These are phyloP conservation scores for Centropus unirufus DNA, from an alignment of 2,113 vertebrate species.

Conservation along the genomic window DNA sequence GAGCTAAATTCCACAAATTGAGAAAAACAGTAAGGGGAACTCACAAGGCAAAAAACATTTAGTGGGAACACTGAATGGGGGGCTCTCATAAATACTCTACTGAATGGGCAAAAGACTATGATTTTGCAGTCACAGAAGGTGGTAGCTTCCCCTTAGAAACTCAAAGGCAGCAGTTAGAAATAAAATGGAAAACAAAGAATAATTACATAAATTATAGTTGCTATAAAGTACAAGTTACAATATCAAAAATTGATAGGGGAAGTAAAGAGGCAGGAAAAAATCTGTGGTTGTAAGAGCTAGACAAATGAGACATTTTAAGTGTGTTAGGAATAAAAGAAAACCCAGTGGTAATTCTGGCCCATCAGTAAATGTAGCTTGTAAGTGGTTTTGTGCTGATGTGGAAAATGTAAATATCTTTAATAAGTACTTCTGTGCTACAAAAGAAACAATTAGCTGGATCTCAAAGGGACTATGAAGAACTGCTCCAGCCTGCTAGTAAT, in stretches of 20 bases:
- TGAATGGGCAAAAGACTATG: not conserved
- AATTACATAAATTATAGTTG: not conserved
- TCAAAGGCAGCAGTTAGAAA: not conserved
- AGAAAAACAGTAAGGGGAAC: not conserved
- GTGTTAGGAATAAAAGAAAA: not conserved
- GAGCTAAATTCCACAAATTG: not conserved
- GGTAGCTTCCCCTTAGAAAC: not conserved
- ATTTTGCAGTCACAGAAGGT: not conserved
- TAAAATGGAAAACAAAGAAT: not conserved
- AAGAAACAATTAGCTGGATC: not conserved
- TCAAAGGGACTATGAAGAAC: not conserved
- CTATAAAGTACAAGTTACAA: not conserved
- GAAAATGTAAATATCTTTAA: not conserved
- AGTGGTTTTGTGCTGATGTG: not conserved
- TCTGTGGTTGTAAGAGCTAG: not conserved
- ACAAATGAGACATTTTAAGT: not conserved
- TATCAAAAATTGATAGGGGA: not conserved
- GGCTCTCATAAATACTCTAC: not conserved
- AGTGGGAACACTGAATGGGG: rapidly evolving
- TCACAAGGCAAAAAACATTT: not conserved
- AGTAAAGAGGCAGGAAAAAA: not conserved
- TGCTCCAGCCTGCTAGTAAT: not conserved
- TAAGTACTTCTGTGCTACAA: not conserved
- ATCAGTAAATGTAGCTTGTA: not conserved
- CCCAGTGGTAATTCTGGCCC: not conserved